Evolutionary conservation across 1,140 invertebrate genomes (phyloP), one percentile per base, ranked within the genome.

Genomic region (Halotydeus destructor): DNA sequence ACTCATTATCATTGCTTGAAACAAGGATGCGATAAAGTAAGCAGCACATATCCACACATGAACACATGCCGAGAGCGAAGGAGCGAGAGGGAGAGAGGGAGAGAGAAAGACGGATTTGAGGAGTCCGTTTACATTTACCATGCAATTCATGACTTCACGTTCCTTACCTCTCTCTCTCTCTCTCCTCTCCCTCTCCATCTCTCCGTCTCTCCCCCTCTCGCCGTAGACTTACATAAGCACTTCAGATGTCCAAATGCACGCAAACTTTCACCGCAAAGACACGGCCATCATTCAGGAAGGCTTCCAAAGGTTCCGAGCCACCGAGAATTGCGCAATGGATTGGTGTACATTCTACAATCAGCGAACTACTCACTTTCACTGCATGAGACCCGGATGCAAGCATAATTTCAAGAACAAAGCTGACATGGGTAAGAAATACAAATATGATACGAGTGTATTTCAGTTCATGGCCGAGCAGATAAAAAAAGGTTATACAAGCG

Each of bases 331-430:
- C 60, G 73, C 74, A 1, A 76, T 79, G 3, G 68, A 73, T 1
- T 71, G 79, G 51, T 97, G 91, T 60, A 69, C 76, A 19, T 97
- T 94, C 60, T 78, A 74, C 53, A 83, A 84, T n/a, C 88, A 94
- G 59, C 64, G 83, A 46, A 97, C 86, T 18, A 96, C 91, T 5
- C 91, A 97, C 59, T 97, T 96, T 63, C 91, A 97, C 58, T 97
- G 91, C 60, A 67, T 84, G 43, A 66, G 89, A 52, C 63, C 74
- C 31, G 75, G 75, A 3, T 97, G 91, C 63, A 75, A 78, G 46
- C 91, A 81, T 58, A 96, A 88, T 0, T 97, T 97, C 61, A 96
- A 96, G 60, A 96, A 97, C 61, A 97, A 97, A 63, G 85, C 86
- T 52, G 89, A 97, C 63, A 97, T 97, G 86, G 89, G 86, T 93